A percentile compares a stretch with the other conserved stretches of the same genome.
These are phyloP conservation scores for Chymomyza costata DNA, from an alignment of 1,140 invertebrate genomes.

Conservation along the genomic window DNA sequence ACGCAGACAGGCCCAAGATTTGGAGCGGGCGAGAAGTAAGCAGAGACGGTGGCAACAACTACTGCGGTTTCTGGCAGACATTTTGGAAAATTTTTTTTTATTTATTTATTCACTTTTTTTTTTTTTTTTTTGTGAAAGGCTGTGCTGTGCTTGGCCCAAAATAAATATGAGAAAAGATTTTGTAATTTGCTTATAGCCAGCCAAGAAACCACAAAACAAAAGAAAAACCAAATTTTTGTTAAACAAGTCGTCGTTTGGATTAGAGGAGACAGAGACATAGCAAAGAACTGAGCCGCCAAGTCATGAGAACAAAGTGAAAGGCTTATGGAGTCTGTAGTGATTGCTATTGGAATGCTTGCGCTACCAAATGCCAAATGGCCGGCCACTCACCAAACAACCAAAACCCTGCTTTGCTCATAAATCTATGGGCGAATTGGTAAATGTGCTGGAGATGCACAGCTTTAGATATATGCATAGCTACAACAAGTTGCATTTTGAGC, in stretches of 20 bases:
- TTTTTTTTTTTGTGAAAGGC: conserved; percentile 60
- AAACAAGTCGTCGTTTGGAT: conserved; percentile 18
- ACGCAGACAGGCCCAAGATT: too few species aligned
- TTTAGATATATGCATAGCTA: too few species aligned
- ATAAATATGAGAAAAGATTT: conserved; percentile 57
- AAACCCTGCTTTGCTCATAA: too few species aligned
- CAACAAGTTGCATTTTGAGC: too few species aligned
- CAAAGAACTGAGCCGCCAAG: too few species aligned
- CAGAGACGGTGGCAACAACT: too few species aligned
- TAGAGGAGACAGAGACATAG: conserved; percentile 24
- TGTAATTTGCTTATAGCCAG: conserved; percentile 49
- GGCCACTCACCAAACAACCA: too few species aligned
- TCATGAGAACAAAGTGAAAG: conserved; percentile 43
- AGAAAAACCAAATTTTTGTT: conserved; percentile 27
- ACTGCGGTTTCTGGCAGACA: too few species aligned
- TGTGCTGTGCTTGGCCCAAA: too few species aligned
- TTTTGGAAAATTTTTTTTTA: too few species aligned
- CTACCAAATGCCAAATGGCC: conserved; percentile 15
- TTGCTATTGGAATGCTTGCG: conserved; percentile 23
- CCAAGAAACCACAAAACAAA: conserved; percentile 41
- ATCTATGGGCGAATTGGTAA: conserved; percentile 29
- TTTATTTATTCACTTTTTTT: too few species aligned
- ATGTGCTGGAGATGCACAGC: conserved; percentile 39
- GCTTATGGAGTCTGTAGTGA: conserved; percentile 19
- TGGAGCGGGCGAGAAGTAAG: too few species aligned